These are phyloP conservation scores for Euglossa dilemma DNA, from an alignment of 1,140 invertebrate species.

Conservation along the genomic window DNA sequence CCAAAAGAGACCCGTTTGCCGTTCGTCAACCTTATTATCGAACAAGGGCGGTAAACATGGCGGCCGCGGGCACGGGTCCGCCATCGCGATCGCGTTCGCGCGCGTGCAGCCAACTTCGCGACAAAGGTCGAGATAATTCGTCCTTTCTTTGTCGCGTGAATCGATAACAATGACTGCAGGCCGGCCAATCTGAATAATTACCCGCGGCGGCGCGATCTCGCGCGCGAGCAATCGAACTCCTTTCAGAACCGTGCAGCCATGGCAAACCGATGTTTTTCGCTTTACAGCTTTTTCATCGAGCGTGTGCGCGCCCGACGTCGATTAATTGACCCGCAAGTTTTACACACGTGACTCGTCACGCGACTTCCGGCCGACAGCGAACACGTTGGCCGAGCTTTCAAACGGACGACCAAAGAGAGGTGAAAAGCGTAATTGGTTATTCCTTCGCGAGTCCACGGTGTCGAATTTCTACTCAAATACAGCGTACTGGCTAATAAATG, in stretches of 20 bases:
- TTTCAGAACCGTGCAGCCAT: background rate
- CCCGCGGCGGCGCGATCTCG: background rate
- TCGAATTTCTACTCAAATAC: background rate
- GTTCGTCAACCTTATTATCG: background rate
- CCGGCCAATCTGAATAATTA: constrained; percentile 20
- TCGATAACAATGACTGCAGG: constrained; percentile 9
- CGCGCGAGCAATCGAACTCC: constrained; percentile 4
- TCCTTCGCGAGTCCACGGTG: background rate
- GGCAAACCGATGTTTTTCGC: constrained; percentile 48
- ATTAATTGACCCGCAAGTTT: constrained; percentile 56
- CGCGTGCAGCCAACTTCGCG: background rate
- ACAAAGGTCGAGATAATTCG: background rate
- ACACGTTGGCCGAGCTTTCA: background rate
- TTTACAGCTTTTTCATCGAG: constrained; percentile 51
- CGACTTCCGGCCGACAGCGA: background rate
- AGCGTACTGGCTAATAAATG: background rate
- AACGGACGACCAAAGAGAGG: background rate
- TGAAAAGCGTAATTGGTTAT: background rate
- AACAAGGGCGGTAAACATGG: background rate
- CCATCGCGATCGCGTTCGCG: background rate
- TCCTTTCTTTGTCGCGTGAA: background rate
- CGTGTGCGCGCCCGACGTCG: constrained; percentile 39
- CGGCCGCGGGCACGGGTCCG: too few relatives aligned
- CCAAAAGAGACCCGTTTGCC: background rate
- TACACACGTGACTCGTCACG: constrained; percentile 24